A percentile compares a stretch with the other conserved stretches of the same genome.
Evolutionary conservation across 1,140 invertebrate species (phyloP).

Genomic region (Bombyx mandarina): DNA sequence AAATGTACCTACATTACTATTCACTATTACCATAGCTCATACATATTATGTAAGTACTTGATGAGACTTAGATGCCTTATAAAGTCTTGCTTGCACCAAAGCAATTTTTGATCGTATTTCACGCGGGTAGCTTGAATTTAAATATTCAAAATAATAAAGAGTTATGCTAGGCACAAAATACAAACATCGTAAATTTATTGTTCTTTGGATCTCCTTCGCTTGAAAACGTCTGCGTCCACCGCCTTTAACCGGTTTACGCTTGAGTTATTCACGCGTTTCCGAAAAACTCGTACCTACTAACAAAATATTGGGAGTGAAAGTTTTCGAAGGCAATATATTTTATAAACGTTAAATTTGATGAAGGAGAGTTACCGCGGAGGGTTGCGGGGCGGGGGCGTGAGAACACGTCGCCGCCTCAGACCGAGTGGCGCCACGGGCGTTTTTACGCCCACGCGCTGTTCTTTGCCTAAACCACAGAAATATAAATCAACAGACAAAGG

Average conservation of each 20-base stretch:
- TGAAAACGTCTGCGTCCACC: not conserved
- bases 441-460: conserved; percentile 26
- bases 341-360: conserved; percentile 44
- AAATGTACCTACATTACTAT: too few species aligned
- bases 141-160: too few species aligned
- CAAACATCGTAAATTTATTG: conserved; percentile 2
- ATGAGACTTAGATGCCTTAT: too few species aligned
- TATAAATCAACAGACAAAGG: too few species aligned
- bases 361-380: conserved; percentile 17
- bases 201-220: not conserved
- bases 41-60: too few species aligned
- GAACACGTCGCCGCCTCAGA: conserved; percentile 36
- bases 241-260: conserved; percentile 6
- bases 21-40: too few species aligned
- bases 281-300: conserved; percentile 32
- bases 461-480: not conserved
- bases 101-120: too few species aligned
- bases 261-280: conserved; percentile 20
- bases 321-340: conserved; percentile 45
- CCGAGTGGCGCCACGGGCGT: conserved; percentile 54
- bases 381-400: conserved; percentile 29
- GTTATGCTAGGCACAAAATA: too few species aligned
- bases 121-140: too few species aligned
- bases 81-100: too few species aligned
- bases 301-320: conserved; percentile 51